phyloP scores from a whole-genome alignment of 2,113 vertebrate species.

The Charina bottae region DNA sequence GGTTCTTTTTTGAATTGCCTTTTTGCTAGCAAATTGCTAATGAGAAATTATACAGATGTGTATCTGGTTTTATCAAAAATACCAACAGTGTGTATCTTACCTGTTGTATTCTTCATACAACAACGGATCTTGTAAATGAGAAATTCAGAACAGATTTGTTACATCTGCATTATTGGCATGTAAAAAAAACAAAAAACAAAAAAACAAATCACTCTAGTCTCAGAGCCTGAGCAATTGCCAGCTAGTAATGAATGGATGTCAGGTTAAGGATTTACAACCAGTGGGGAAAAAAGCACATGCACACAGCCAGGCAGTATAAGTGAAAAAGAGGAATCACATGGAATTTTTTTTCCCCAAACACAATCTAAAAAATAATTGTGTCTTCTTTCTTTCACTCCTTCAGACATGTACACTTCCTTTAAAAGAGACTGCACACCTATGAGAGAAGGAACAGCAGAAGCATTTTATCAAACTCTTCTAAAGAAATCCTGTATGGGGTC shows the following conservation, averaged over 20 bases:
- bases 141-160: conserved; percentile 70
- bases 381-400: background rate
- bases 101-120: conserved; percentile 62
- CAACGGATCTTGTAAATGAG: conserved; percentile 62
- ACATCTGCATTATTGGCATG: conserved; percentile 68
- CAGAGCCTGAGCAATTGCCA: conserved; percentile 65
- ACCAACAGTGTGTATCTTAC: conserved; percentile 46
- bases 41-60: conserved; percentile 49
- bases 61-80: conserved; percentile 52
- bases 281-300: background rate
- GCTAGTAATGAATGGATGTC: conserved; percentile 61
- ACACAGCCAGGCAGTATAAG: conserved; percentile 24
- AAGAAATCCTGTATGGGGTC: background rate
- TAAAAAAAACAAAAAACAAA: conserved; percentile 22
- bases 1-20: background rate
- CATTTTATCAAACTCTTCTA: background rate
- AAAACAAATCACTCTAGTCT: conserved; percentile 55
- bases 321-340: conserved; percentile 52
- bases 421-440: background rate
- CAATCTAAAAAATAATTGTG: background rate
- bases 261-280: conserved; percentile 67
- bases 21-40: conserved; percentile 18
- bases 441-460: background rate
- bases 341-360: conserved; percentile 48
- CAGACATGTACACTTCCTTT: background rate